Evolutionary conservation across 2,113 vertebrate genomes (phyloP).

Genomic region (Crotalus helleri): DNA sequence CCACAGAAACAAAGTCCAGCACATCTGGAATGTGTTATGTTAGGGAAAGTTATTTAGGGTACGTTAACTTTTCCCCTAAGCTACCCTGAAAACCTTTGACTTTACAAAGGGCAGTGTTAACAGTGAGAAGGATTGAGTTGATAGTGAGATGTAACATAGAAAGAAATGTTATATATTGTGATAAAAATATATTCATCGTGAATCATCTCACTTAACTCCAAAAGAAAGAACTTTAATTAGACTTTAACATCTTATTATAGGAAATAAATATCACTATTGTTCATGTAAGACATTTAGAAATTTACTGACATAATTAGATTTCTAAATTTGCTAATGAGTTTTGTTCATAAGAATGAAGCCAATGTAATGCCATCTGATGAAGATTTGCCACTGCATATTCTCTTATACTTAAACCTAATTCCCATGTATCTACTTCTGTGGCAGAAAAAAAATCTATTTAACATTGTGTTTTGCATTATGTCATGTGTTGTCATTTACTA

Average conservation of each 20-base stretch:
- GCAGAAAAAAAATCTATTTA: conserved; percentile 51
- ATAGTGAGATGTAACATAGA: conserved; percentile 36
- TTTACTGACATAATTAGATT: conserved; percentile 74
- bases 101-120: conserved; percentile 24
- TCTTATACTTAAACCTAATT: conserved; percentile 56
- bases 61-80: not conserved
- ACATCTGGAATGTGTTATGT: not conserved
- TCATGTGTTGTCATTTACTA: conserved; percentile 9
- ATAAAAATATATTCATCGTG: conserved; percentile 57
- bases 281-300: conserved; percentile 72
- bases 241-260: conserved; percentile 73
- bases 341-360: conserved; percentile 72
- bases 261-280: conserved; percentile 74
- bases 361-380: conserved; percentile 61
- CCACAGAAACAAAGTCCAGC: too few species aligned
- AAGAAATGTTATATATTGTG: conserved; percentile 54
- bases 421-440: conserved; percentile 43
- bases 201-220: conserved; percentile 63
- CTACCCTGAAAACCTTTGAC: conserved; percentile 33
- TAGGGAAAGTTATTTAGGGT: not conserved
- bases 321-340: conserved; percentile 74
- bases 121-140: conserved; percentile 10
- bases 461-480: conserved; percentile 9
- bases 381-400: conserved; percentile 57
- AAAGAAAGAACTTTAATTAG: conserved; percentile 73